A percentile compares a stretch with the other conserved stretches of the same genome.
Evolutionary conservation across 2,888 invertebrate species (phyloP).

Genomic region (Oscheius sp.): DNA sequence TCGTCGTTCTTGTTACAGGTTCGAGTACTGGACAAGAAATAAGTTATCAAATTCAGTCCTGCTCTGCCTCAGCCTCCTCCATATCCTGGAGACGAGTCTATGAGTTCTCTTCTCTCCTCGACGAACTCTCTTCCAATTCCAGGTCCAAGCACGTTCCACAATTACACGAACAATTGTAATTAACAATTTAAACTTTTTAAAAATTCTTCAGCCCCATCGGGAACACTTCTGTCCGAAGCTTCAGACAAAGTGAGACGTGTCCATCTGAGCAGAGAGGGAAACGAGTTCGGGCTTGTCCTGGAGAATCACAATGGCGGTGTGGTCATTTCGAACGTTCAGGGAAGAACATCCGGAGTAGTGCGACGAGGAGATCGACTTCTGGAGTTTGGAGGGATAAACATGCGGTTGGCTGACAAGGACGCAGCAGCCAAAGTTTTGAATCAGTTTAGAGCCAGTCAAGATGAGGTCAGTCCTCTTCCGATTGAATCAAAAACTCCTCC

Average conservation of each 20-base stretch:
- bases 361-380: conserved; percentile 47
- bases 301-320: conserved; percentile 42
- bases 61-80: conserved; percentile 45
- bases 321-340: conserved; percentile 43
- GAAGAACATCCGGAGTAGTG: conserved; percentile 39
- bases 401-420: conserved; percentile 49
- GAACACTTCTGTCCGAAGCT: conserved; percentile 36
- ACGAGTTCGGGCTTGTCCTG: conserved; percentile 40
- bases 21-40: background rate
- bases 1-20: conserved; percentile 24
- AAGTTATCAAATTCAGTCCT: conserved; percentile 16
- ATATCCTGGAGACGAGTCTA: conserved; percentile 48
- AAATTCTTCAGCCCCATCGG: conserved; percentile 46
- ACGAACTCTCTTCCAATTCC: conserved; percentile 54
- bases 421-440: conserved; percentile 38
- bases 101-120: conserved; percentile 57
- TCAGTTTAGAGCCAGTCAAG: conserved; percentile 45
- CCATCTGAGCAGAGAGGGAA: conserved; percentile 51
- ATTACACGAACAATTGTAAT: conserved; percentile 55
- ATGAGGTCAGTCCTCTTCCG: conserved; percentile 29
- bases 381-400: conserved; percentile 53
- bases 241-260: conserved; percentile 37
- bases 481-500: background rate
- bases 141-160: conserved; percentile 45
- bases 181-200: background rate